A percentile compares a stretch with the other conserved stretches of the same genome.
These are phyloP conservation scores for Catocala sponsa DNA, from an alignment of 2,888 invertebrate genomes.

Conservation along the genomic window DNA sequence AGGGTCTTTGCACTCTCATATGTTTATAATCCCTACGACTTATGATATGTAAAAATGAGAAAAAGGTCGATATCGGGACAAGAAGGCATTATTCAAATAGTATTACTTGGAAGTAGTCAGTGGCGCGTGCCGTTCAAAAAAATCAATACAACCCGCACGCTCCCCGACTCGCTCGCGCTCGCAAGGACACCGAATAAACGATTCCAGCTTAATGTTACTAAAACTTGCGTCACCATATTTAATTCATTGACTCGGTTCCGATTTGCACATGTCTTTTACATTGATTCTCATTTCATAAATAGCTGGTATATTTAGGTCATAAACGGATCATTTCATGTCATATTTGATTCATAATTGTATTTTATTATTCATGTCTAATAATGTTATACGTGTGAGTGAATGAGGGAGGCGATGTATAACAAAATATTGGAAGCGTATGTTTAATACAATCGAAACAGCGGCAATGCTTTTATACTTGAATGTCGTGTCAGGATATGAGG, in stretches of 20 bases:
- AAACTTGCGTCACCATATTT: constrained; percentile 53
- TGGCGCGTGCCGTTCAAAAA: constrained; percentile 72
- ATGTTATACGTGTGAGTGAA: background rate
- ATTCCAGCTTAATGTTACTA: constrained; percentile 59
- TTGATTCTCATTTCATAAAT: constrained; percentile 2
- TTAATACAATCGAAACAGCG: background rate
- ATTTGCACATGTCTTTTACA: constrained; percentile 24
- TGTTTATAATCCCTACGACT: constrained; percentile 10
- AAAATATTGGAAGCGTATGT: background rate
- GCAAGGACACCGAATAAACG: constrained; percentile 68
- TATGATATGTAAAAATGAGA: constrained; percentile 35
- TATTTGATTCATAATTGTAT: background rate
- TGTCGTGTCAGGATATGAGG: constrained; percentile 11
- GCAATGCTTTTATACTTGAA: background rate
- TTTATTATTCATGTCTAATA: background rate
- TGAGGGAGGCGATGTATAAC: background rate
- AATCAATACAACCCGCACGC: constrained; percentile 77
- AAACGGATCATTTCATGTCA: background rate
- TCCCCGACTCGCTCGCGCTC: constrained; percentile 61
- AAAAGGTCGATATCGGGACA: constrained; percentile 44
- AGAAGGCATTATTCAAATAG: constrained; percentile 68
- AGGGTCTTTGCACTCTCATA: background rate
- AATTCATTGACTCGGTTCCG: constrained; percentile 24
- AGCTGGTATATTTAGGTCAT: background rate
- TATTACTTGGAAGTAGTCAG: constrained; percentile 61